Conservation (phyloP, 2,797 vertebrate genomes). For the Dendrocincla fuliginosa region DNA sequence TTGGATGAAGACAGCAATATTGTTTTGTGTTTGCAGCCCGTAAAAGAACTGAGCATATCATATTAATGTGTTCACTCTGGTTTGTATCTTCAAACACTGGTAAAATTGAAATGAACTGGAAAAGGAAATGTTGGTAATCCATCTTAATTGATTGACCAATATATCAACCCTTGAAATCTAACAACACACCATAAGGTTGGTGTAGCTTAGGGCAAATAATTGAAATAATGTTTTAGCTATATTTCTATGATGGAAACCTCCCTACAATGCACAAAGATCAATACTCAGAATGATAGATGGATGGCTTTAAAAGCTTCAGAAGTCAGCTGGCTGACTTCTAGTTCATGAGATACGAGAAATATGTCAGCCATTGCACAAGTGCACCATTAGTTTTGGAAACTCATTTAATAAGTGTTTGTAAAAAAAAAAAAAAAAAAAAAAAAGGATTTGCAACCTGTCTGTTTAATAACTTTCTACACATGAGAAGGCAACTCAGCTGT, state of each 20-base stretch:
- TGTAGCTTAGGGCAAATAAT: conserved; percentile 30
- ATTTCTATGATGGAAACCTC: background rate
- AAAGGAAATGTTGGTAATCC: background rate
- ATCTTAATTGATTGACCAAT: conserved; percentile 37
- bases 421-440: conserved; percentile 18
- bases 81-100: background rate
- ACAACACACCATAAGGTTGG: background rate
- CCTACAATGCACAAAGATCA: conserved; percentile 10
- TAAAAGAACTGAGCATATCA: background rate
- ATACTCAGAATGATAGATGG: background rate
- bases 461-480: background rate
- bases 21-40: background rate
- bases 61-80: background rate
- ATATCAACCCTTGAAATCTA: conserved; percentile 22
- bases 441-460: conserved; percentile 6
- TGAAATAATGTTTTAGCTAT: background rate
- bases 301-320: conserved; percentile 24
- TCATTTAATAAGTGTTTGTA: conserved; percentile 35
- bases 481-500: background rate
- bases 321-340: conserved; percentile 22
- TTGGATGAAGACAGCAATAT: background rate
- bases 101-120: background rate
- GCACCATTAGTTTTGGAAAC: conserved; percentile 38
- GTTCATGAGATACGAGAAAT: conserved; percentile 14
- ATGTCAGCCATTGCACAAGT: background rate